phyloP scores from a whole-genome alignment of 2,113 vertebrate species.

The Nibea coibor region DNA sequence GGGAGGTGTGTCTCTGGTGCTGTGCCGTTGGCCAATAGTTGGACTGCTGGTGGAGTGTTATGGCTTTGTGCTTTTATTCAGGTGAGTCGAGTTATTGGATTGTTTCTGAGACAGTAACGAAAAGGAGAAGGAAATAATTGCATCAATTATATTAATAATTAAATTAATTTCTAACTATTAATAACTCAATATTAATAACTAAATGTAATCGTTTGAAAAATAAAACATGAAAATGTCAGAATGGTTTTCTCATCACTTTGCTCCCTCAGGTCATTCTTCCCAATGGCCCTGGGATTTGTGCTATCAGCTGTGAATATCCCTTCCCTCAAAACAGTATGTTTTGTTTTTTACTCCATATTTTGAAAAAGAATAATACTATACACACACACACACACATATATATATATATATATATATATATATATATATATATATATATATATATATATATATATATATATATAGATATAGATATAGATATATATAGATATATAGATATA shows the following conservation, averaged over 20 bases:
- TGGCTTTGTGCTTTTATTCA: slow-evolving; percentile 90
- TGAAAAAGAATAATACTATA: neutral
- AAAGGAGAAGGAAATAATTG: neutral
- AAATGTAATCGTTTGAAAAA: neutral
- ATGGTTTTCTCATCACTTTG: neutral
- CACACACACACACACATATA: too few relatives aligned
- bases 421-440: too few relatives aligned
- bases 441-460: too few relatives aligned
- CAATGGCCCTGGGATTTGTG: slow-evolving; percentile 86
- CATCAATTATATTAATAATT: neutral
- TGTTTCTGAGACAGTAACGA: neutral
- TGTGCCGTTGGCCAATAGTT: slow-evolving; percentile 89
- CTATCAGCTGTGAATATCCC: slow-evolving; percentile 84
- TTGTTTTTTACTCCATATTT: neutral
- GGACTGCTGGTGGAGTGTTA: slow-evolving; percentile 91
- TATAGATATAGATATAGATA: too few relatives aligned
- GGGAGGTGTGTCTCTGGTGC: slow-evolving; percentile 87
- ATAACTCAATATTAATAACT: too few relatives aligned
- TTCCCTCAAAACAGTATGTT: slow-evolving; percentile 79
- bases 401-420: too few relatives aligned
- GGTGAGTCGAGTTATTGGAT: slow-evolving; percentile 68
- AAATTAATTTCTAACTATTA: too few relatives aligned
- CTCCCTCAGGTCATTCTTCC: slow-evolving; percentile 88
- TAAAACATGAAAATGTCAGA: neutral
- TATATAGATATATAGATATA: too few relatives aligned